Evolutionary conservation across 2,113 vertebrate species (phyloP).

Genomic region (Piaya cayana): DNA sequence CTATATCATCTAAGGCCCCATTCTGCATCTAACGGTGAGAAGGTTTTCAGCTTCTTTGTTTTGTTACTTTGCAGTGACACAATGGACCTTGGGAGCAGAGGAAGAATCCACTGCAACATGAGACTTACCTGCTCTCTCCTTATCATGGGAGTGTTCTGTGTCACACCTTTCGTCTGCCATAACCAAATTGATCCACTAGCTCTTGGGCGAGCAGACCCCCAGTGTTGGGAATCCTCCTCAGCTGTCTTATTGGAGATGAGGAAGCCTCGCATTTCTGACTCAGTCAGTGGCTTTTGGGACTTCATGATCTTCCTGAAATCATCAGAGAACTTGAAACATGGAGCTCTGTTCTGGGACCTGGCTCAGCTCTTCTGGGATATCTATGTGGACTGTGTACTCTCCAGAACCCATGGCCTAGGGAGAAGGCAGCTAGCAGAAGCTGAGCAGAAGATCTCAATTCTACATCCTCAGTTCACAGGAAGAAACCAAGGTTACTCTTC

Average conservation of each 20-base stretch:
- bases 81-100: constrained; percentile 70
- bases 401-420: constrained; percentile 91
- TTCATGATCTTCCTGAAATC: constrained; percentile 91
- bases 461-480: constrained; percentile 61
- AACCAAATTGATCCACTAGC: constrained; percentile 84
- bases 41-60: constrained; percentile 4
- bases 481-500: constrained; percentile 71
- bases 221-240: constrained; percentile 93
- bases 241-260: constrained; percentile 87
- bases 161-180: constrained; percentile 71
- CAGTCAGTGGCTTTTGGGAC: constrained; percentile 91
- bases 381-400: constrained; percentile 92
- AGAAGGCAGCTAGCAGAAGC: constrained; percentile 77
- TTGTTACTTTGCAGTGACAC: constrained; percentile 65
- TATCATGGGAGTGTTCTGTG: constrained; percentile 75
- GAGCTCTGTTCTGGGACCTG: constrained; percentile 92
- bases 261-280: constrained; percentile 88
- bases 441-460: constrained; percentile 55
- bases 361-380: constrained; percentile 95
- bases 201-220: constrained; percentile 80
- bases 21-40: background rate
- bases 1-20: background rate
- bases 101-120: constrained; percentile 55
- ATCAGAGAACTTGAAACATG: constrained; percentile 89
- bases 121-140: constrained; percentile 74